Evolutionary conservation across 2,113 vertebrate species (phyloP), one percentile per base, ranked within the genome.

Genomic region (Cyphomyrus discorhynchus): DNA sequence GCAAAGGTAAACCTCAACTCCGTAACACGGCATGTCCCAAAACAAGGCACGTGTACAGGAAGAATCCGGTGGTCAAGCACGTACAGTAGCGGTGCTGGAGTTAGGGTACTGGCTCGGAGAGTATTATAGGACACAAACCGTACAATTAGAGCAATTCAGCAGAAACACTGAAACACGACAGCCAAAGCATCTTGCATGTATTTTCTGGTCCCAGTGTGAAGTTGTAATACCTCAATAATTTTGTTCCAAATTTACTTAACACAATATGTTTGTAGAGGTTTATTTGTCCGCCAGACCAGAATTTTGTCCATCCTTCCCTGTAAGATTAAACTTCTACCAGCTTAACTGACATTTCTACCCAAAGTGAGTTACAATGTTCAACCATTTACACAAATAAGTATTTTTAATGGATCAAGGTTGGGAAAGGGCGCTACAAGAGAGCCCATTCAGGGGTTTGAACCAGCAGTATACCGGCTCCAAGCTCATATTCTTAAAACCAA

Each of bases 1-100:
- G 98, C 93, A 99, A 97, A 99, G 98, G 98, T 99, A 96, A 49
- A 85, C 87, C 89, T 88, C 80, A 88, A 89, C 27, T 80, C 15
- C 7, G 11, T 80, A 80, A 19, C 11, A 19, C 4, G 35, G 35
- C 74, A 7, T 3, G 0, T 1, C 31, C 74, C 35, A 80, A 4
- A 42, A 80, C 11, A 42, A 35, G 15, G 1, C 74, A 42, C 6
- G 1, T 8, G 74, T 42, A 42, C 35, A 80, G 4, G 74, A 42
- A 17, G 35, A 80, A 80, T 42, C 35, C 15, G 19, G 0, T 6
- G 74, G 31, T 39, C 62, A 70, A 31, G 8, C 27, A 70, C 4
- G 62, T 31, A n/a, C n/a, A n/a, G n/a, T n/a, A 31, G 62, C 42
- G 35, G 5, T 19, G 74, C 74, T 80, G 39, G n/a, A 42, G 74